Conservation (phyloP, 2,888 invertebrate genomes). For the Ectemnius lituratus region DNA sequence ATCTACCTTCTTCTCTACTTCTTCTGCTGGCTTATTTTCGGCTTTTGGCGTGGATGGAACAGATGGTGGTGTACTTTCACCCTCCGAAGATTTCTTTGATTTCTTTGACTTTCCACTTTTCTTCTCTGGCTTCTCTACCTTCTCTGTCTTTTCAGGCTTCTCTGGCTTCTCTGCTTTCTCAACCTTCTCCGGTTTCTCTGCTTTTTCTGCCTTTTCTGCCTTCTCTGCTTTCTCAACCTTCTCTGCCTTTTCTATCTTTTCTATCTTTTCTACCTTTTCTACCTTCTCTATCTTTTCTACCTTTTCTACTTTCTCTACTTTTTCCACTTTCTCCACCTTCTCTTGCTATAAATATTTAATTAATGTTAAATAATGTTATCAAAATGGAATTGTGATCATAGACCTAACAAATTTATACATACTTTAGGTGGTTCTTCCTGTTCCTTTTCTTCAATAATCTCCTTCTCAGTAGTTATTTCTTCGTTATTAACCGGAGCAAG, state of each 20-base stretch:
- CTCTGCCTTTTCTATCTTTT: constrained; percentile 76
- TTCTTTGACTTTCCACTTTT: constrained; percentile 77
- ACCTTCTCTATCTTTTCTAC: too few species aligned
- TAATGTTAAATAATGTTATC: not conserved
- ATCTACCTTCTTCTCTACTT: constrained; percentile 59
- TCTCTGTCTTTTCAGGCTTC: too few species aligned
- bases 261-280: constrained; percentile 66
- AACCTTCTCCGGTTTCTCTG: constrained; percentile 22
- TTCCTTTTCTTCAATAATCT: constrained; percentile 64
- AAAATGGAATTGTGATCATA: constrained; percentile 7
- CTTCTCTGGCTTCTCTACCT: constrained; percentile 69
- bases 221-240: constrained; percentile 43
- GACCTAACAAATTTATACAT: constrained; percentile 1
- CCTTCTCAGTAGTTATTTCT: constrained; percentile 58
- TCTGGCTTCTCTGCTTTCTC: constrained; percentile 69
- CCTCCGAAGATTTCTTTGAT: constrained; percentile 67
- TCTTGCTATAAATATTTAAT: not conserved
- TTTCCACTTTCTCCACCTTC: constrained; percentile 67
- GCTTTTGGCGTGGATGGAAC: constrained; percentile 54
- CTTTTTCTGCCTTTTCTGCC: constrained; percentile 70
- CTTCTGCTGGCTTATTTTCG: constrained; percentile 62
- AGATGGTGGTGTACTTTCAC: constrained; percentile 64
- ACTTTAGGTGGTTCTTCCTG: constrained; percentile 63
- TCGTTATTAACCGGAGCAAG: constrained; percentile 70
- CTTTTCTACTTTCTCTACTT: constrained; percentile 46